A percentile compares a stretch with the other conserved stretches of the same genome.
Conservation (phyloP, 1,140 invertebrate species). For the Bombus superbus region DNA sequence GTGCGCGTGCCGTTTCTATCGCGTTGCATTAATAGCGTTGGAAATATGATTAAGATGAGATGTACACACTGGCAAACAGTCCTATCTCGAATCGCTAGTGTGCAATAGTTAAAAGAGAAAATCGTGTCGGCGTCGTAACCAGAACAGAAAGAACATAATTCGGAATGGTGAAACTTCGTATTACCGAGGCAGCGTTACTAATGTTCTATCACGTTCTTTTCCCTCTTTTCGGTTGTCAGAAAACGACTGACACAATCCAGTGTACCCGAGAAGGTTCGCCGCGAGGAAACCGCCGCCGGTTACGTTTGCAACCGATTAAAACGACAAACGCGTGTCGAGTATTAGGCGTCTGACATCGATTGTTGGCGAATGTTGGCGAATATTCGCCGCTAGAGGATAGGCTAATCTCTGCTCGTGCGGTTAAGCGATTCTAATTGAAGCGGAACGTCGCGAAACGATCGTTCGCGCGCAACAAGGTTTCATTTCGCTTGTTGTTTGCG, state of each 20-base stretch:
- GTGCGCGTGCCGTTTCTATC: conserved; percentile 5
- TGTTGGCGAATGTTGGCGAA: background rate
- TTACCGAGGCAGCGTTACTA: background rate
- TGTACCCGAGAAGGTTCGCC: background rate
- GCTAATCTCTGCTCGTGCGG: background rate
- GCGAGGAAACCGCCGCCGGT: background rate
- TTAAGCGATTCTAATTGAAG: conserved; percentile 27
- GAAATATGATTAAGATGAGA: conserved; percentile 6
- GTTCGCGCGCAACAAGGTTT: background rate
- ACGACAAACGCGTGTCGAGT: background rate
- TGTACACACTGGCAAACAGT: background rate
- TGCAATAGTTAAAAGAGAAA: conserved; percentile 34
- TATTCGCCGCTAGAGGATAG: background rate
- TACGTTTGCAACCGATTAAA: conserved; percentile 2
- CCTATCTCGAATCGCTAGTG: conserved; percentile 23
- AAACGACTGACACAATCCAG: background rate
- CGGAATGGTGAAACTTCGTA: background rate
- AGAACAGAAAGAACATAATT: conserved; percentile 31
- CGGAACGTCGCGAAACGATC: background rate
- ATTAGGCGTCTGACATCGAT: background rate
- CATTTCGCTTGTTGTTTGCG: background rate
- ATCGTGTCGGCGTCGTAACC: conserved; percentile 34
- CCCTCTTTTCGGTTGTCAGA: background rate
- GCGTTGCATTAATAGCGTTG: background rate
- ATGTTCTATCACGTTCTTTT: background rate